Percentiles rank a stretch among this genome's conserved stretches.
Evolutionary conservation across 1,140 invertebrate species (phyloP).

Genomic region (Drosophila quadrilineata): DNA sequence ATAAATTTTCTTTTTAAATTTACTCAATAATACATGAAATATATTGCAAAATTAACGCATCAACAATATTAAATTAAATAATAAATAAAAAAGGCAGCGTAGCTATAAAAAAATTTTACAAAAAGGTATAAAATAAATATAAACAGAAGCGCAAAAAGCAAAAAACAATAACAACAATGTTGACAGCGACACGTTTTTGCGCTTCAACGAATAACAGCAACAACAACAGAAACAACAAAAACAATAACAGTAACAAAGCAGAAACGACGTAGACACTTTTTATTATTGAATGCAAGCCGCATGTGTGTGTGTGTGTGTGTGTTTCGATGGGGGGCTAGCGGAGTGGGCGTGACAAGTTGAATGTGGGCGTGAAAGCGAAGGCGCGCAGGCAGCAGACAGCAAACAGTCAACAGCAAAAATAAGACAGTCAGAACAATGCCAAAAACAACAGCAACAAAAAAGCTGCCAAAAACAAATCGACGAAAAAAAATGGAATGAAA

Average conservation of each 20-base stretch:
- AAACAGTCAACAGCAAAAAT: constrained; percentile 28
- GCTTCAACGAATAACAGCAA: constrained; percentile 42
- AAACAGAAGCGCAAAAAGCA: constrained; percentile 17
- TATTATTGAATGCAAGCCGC: constrained; percentile 9
- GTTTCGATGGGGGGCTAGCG: constrained; percentile 9
- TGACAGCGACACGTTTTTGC: constrained; percentile 68
- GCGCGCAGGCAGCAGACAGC: constrained; percentile 57
- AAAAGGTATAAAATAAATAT: constrained; percentile 27
- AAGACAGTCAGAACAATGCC: constrained; percentile 29
- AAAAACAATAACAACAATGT: constrained; percentile 47
- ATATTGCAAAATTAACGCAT: not conserved
- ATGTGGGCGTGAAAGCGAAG: constrained; percentile 47
- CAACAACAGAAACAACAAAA: constrained; percentile 19
- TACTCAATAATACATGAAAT: not conserved
- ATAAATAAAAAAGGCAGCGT: constrained; percentile 8
- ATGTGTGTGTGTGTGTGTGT: constrained; percentile 19
- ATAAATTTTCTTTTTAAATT: not conserved
- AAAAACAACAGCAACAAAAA: constrained; percentile 34
- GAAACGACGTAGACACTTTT: constrained; percentile 9
- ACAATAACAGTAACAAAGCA: not conserved
- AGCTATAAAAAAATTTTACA: constrained; percentile 37
- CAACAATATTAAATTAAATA: too few species aligned
- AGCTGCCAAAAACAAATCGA: constrained; percentile 46
- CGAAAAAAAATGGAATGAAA: constrained; percentile 8
- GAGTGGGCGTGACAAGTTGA: constrained; percentile 21